Evolutionary conservation across 1,140 invertebrate species (phyloP), one percentile per base, ranked within the genome.

Genomic region (Drosophila teissieri): DNA sequence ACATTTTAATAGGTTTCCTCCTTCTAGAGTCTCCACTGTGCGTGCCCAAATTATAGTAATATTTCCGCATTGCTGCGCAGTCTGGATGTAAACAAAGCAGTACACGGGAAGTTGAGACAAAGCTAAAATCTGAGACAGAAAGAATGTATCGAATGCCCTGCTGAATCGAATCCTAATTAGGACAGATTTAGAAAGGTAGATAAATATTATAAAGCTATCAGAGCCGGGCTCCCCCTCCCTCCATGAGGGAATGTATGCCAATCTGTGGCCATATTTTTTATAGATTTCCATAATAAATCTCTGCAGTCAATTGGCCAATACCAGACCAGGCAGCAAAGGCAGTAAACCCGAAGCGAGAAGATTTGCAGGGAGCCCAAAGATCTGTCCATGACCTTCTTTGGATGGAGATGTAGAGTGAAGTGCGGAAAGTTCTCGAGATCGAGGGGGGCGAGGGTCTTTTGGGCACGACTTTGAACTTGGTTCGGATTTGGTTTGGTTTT

Each of bases 301-400:
- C 31, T 61, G 57, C 73, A 73, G 80, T 69, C 79, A 80, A 88
- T 89, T 89, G 79, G 75, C 79, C 70, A 83, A 68, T 53, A 70
- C 54, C 52, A 49, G 75, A 55, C 68, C 34, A 36, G 52, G 58
- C 19, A 57, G 36, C 8, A 15, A 10, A 36, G 52, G 58, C 19
- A 57, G 36, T 12, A 17, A 10, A 49, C 31, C 24, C 24, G 36
- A 48, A n/a, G 17, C 53, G 37, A 7, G 24, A 39, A 42, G 45
- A 37, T 40, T 24, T 46, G 39, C 39, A n/a, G 57, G 55, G 58
- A 83, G 68, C 75, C 83, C 70, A 74, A 70, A 88, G 89, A 88
- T 89, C 84, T 78, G 84, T 88, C 84, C 84, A 88, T 88, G 84
- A 88, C 84, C 84, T 88, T 88, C 84, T 88, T 88, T 89, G 85